phyloP scores from a whole-genome alignment of 2,113 vertebrate genomes.

The Trichechus manatus region DNA sequence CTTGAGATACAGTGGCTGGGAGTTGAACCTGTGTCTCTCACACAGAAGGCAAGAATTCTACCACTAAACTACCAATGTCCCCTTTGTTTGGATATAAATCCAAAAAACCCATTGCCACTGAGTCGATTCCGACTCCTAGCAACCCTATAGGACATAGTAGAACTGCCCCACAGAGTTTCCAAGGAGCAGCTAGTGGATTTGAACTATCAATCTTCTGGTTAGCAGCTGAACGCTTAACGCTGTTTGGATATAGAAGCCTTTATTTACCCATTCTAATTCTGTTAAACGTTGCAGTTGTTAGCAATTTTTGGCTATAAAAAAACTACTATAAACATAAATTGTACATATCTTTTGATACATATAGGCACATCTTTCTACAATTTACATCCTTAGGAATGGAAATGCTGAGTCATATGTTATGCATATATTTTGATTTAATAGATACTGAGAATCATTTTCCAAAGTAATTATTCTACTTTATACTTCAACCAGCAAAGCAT shows the following conservation, averaged over 20 bases:
- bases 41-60: too few relatives aligned
- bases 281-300: background rate
- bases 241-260: background rate
- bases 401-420: background rate
- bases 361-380: background rate
- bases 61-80: too few relatives aligned
- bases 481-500: background rate
- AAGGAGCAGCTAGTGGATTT: too few relatives aligned
- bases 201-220: too few relatives aligned
- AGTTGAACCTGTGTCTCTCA: too few relatives aligned
- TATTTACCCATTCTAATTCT: background rate
- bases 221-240: too few relatives aligned
- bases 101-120: too few relatives aligned
- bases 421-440: background rate
- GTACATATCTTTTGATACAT: background rate
- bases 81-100: too few relatives aligned
- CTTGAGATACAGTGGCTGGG: too few relatives aligned
- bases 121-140: too few relatives aligned
- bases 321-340: background rate
- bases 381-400: background rate
- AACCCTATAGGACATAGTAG: too few relatives aligned
- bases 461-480: background rate
- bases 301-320: background rate
- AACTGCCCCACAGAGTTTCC: too few relatives aligned
- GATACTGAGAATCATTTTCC: background rate